Evolutionary conservation across 2,888 invertebrate genomes (phyloP), one percentile per base, ranked within the genome.

Genomic region (Drosophila pullipes): DNA sequence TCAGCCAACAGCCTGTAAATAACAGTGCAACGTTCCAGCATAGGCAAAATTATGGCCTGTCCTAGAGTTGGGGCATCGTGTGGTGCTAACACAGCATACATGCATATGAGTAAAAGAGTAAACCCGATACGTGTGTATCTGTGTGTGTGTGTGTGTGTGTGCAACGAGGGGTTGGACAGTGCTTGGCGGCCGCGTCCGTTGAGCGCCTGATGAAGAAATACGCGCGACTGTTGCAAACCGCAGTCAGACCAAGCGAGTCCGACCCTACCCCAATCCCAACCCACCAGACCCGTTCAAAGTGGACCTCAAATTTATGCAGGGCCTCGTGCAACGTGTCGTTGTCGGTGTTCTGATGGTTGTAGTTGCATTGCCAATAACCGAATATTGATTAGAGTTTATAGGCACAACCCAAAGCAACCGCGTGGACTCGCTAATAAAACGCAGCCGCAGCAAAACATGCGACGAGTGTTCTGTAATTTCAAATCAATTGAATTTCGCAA

Each of bases 381-480:
- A 89, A 85, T 91, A 90, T 91, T 91, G 91, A 90, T 90, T 91
- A 72, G 81, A 83, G 76, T 78, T 85, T 83, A 83, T 75, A 77
- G 78, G 83, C 80, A 73, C 35, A n/a, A 44, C 16, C 31, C 11
- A 50, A 39, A n/a, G 49, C 49, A 54, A 37, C 52, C 33, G 49
- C 59, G 67, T 18, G 52, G 37, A 57, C 58, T 50, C 41, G 54
- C 61, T 66, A 64, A 79, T 72, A 76, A 72, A 73, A 61, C 49
- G 67, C 30, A 62, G 55, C 60, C 66, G 58, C 57, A 64, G 58
- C 55, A 33, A 70, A 64, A 37, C 31, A 53, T 31, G 41, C 18
- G 37, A n/a, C 18, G 37, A 39, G 39, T 37, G 41, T 11, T 76
- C 77, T 47, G 18, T 2, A n/a, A 39, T 28, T 47, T 10, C 6